Conservation (phyloP, 2,888 invertebrate species). For the Drosophila hawaiiensis region DNA sequence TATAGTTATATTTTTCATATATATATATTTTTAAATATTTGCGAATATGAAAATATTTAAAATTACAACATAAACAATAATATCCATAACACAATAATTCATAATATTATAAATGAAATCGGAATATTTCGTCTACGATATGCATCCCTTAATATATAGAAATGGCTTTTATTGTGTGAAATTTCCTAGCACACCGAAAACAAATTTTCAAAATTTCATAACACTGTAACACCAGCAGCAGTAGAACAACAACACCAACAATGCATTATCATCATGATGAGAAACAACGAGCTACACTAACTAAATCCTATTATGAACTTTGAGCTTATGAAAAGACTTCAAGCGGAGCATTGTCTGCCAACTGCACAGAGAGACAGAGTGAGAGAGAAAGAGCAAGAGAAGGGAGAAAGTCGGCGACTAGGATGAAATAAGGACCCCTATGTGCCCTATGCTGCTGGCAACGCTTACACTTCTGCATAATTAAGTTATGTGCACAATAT, state of each 20-base stretch:
- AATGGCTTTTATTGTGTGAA: neutral
- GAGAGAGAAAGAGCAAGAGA: neutral
- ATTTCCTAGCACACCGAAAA: neutral
- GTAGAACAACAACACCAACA: constrained; percentile 9
- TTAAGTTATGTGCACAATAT: constrained; percentile 74
- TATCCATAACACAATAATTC: no score
- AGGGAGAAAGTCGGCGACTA: constrained; percentile 43
- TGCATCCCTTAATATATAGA: neutral
- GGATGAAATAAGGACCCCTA: constrained; percentile 20
- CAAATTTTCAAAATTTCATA: neutral
- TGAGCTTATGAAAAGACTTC: constrained; percentile 78
- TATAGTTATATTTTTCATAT: no score
- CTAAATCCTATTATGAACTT: constrained; percentile 80
- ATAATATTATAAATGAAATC: no score
- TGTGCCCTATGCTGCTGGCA: constrained; percentile 47
- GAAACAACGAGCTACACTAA: constrained; percentile 65
- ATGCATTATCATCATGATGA: constrained; percentile 62
- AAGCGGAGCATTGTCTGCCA: constrained; percentile 71
- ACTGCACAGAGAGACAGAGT: constrained; percentile 5
- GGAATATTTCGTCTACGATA: neutral
- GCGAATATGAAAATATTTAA: no score
- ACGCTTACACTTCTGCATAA: constrained; percentile 78
- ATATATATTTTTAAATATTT: no score
- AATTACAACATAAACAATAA: no score
- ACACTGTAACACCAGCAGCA: constrained; percentile 29